Conservation (phyloP, 2,797 vertebrate genomes). For the Bucorvus abyssinicus region DNA sequence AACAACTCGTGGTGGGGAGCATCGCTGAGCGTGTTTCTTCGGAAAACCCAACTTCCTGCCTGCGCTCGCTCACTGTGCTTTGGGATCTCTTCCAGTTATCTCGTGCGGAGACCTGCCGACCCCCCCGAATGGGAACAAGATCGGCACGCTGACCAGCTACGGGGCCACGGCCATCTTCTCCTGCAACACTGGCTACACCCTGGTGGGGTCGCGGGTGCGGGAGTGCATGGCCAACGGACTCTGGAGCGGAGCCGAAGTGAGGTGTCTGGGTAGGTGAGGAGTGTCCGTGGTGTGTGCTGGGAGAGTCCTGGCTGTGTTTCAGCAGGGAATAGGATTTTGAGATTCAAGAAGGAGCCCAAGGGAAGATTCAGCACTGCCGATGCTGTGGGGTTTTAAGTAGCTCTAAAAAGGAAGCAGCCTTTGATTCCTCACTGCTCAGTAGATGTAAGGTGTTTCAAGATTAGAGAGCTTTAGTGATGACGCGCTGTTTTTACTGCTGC, state of each 20-base stretch:
- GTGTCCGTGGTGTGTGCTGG: rapidly evolving
- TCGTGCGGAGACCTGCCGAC: slow-evolving; percentile 93
- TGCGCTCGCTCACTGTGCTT: rapidly evolving
- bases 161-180: slow-evolving; percentile 98
- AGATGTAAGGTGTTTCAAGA: not conserved
- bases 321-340: rapidly evolving
- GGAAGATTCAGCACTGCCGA: rapidly evolving
- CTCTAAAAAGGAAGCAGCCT: rapidly evolving
- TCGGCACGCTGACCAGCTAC: slow-evolving; percentile 90
- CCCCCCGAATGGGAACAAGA: slow-evolving; percentile 94
- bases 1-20: rapidly evolving
- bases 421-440: not conserved
- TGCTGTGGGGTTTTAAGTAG: not conserved
- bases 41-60: not conserved
- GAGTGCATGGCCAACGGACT: slow-evolving; percentile 98
- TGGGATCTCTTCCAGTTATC: slow-evolving; percentile 82
- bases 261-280: slow-evolving; percentile 86
- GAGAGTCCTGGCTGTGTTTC: rapidly evolving
- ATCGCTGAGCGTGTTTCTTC: rapidly evolving
- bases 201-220: slow-evolving; percentile 93
- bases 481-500: not conserved
- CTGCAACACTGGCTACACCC: slow-evolving; percentile 95
- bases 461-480: not conserved
- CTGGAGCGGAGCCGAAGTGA: slow-evolving; percentile 94
- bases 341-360: not conserved